Conservation (phyloP, 2,113 vertebrate species). For the Cepphus grylle region DNA sequence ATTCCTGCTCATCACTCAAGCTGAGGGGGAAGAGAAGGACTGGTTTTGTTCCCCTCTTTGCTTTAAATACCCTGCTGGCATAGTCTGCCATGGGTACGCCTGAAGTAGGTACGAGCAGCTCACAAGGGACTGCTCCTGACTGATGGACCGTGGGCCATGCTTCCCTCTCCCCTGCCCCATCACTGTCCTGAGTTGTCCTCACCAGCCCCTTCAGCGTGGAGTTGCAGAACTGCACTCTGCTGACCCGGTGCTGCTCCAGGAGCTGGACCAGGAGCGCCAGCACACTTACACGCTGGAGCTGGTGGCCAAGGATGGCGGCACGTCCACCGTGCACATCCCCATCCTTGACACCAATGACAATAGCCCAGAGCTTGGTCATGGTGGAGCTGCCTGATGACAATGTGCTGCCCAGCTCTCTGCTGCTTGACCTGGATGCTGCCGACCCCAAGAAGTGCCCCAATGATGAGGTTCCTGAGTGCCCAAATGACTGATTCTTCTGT, state of each 20-base stretch:
- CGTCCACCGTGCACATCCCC: slow-evolving; percentile 72
- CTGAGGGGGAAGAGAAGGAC: not conserved
- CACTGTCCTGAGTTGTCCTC: not conserved
- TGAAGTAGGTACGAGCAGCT: not conserved
- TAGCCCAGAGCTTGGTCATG: slow-evolving; percentile 73
- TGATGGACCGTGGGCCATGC: accelerated
- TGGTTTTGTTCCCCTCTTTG: not conserved
- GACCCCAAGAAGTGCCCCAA: not conserved
- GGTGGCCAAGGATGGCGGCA: slow-evolving; percentile 78
- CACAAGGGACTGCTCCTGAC: not conserved
- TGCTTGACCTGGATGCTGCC: slow-evolving; percentile 71
- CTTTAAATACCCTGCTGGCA: not conserved
- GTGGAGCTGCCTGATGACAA: slow-evolving; percentile 83
- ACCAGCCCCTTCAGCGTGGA: slow-evolving; percentile 83
- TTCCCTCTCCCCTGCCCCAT: not conserved
- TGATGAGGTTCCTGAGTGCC: accelerated
- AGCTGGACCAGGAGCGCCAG: slow-evolving; percentile 64
- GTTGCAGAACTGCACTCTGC: slow-evolving; percentile 74
- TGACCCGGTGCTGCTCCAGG: slow-evolving; percentile 81
- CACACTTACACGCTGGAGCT: slow-evolving; percentile 76
- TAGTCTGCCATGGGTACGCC: too few relatives aligned
- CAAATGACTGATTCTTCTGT: not conserved
- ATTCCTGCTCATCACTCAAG: not conserved
- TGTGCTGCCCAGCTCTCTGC: slow-evolving; percentile 44
- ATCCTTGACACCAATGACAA: slow-evolving; percentile 84